Evolutionary conservation across 2,888 invertebrate species (phyloP), one percentile per base, ranked within the genome.

Genomic region (Tubulanus polymorphus): DNA sequence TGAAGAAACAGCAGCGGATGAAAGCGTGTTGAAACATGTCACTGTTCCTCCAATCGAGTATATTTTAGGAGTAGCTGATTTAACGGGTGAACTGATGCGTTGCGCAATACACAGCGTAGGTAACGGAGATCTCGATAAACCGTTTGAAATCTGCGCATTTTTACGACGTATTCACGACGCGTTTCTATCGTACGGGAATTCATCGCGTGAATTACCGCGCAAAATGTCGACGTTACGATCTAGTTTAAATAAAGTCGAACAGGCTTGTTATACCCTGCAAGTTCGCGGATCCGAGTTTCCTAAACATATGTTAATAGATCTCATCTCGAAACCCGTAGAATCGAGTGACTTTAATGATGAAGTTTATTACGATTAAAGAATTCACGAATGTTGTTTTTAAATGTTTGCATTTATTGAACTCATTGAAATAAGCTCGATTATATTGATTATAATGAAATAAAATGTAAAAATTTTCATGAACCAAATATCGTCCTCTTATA

Each of bases 81-180:
- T 93, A 28, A 91, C 91, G 0, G 93, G 93, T 0, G 94, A 94
- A 77, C 76, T 93, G 45, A 94, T 94, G 93, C 83, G 93, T 50
- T 85, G 87, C 65, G 90, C 91, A 53, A 90, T 94, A 6, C 90
- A 89, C 72, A 87, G 88, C 66, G 83, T 93, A 55, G 91, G 91
- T 1, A 61, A 61, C 57, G 73, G 71, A 5, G 64, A 73, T 51
- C 48, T 71, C 10, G 63, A 69, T 10, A 58, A 59, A 18, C 70
- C 73, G 12, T 6, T 86, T 68, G 55, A 55, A 54, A 62, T 79
- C 1, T 89, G 90, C 70, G 84, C 84, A 56, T 85, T 88, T 65
- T 84, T 93, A n/a, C 85, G 87, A 67, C 77, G 84, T 32, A 82
- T 81, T 41, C 67, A 75, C 56, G 69, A 71, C 48, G 75, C 74